A percentile compares a stretch with the other conserved stretches of the same genome.
phyloP scores from a whole-genome alignment of 2,888 invertebrate genomes.

The Venustoraphidia nigricollis region DNA sequence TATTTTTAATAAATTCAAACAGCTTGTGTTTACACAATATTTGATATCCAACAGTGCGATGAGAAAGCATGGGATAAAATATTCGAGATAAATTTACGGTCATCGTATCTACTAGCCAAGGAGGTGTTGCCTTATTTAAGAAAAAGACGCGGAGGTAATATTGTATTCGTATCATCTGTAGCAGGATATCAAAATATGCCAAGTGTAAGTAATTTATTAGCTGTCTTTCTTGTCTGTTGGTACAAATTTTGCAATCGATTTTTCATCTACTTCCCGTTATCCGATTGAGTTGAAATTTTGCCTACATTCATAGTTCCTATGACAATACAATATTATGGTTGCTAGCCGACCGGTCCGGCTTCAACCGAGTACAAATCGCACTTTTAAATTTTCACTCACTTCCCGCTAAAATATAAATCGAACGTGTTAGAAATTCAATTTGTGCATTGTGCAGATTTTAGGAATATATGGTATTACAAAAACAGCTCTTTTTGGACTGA shows the following conservation, averaged over 20 bases:
- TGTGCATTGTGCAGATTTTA: slow-evolving; percentile 25
- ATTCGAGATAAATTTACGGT: slow-evolving; percentile 52
- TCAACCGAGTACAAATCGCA: no score
- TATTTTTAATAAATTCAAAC: slow-evolving; percentile 6
- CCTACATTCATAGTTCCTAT: no score
- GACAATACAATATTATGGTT: no score
- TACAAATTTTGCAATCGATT: no score
- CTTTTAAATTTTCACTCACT: no score
- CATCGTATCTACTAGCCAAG: slow-evolving; percentile 42
- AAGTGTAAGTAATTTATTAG: neutral
- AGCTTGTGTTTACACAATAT: slow-evolving; percentile 9
- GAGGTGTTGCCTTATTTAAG: slow-evolving; percentile 41
- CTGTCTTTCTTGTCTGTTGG: no score
- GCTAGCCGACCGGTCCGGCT: no score
- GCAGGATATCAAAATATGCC: slow-evolving; percentile 30
- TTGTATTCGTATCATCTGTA: slow-evolving; percentile 46
- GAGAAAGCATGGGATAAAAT: slow-evolving; percentile 50
- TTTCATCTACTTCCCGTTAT: no score
- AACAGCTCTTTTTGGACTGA: slow-evolving; percentile 36
- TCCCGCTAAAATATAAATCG: no score
- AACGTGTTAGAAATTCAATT: no score
- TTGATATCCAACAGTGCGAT: slow-evolving; percentile 21
- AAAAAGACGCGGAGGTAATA: slow-evolving; percentile 38
- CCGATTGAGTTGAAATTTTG: no score
- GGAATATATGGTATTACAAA: slow-evolving; percentile 40